Evolutionary conservation across 2,113 vertebrate species (phyloP), one percentile per base, ranked within the genome.

Genomic region (Choloepus hoffmanni): DNA sequence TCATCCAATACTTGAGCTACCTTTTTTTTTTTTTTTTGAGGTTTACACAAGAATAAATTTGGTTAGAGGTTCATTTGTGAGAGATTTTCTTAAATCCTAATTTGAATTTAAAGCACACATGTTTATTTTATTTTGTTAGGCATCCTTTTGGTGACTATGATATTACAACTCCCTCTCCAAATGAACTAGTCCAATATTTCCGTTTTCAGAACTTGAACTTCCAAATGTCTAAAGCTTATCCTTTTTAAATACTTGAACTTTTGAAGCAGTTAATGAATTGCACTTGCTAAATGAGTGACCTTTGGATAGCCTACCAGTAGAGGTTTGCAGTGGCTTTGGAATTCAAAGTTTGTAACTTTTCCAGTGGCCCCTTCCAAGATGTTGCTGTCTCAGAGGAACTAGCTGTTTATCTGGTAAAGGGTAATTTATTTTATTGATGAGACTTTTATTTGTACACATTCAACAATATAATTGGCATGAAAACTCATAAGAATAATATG

Each of bases 391-490:
- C 33, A 90, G n/a, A 84, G n/a, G 55, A 92, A 85, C 33, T 96
- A 84, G 53, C 82, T 65, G 13, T 82, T 84, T 91, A 77, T 96
- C 40, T 90, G 45, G n/a, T 88, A 77, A 77, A 81, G 58, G 79
- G 50, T 77, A 76, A 70, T 97, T 92, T 72, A 78, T 94, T 94
- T 97, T 87, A 90, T 63, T 90, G 50, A 68, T 87, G 90, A 95
- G 62, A 36, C 73, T 65, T 96, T 89, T 48, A 89, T 85, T 97
- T 92, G 50, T 92, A 78, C 10, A 92, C 63, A 89, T 36, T 87
- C 55, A 95, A 33, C 33, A 85, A 65, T 94, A 70, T 88, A 93
- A 85, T 62, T 92, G 50, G 40, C 63, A 62, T 84, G 87, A 95
- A 87, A 92, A 68, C 11, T 53, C 45, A 88, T 90, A 5, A 33